Percentiles rank a stretch among this genome's conserved stretches.
These are phyloP conservation scores for Zhuqinia jingwanae DNA, from an alignment of 2,888 invertebrate genomes.

Conservation along the genomic window DNA sequence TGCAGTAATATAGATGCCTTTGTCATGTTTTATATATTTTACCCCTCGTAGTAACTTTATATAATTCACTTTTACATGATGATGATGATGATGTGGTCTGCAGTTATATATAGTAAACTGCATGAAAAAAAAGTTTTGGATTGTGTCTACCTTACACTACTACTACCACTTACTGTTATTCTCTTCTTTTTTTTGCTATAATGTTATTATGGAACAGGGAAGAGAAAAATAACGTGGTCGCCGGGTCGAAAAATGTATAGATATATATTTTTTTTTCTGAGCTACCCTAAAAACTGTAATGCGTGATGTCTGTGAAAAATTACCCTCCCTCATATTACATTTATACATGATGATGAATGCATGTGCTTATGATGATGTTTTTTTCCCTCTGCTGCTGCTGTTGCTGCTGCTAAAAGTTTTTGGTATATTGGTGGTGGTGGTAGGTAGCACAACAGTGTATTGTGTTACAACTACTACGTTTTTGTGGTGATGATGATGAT, in stretches of 20 bases:
- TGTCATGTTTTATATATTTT: not conserved
- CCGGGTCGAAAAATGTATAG: conserved; percentile 44
- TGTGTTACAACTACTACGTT: conserved; percentile 32
- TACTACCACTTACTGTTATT: not conserved
- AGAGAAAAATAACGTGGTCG: conserved; percentile 65
- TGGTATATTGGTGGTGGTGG: too few relatives aligned
- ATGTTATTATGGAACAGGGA: conserved; percentile 7
- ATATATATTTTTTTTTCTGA: conserved; percentile 51
- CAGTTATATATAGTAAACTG: not conserved
- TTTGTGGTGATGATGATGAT: conserved; percentile 58
- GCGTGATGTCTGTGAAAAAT: conserved; percentile 76
- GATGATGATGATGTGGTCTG: too few relatives aligned
- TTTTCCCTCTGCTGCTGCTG: conserved; percentile 44
- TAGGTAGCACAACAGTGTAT: conserved; percentile 26
- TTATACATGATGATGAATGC: conserved; percentile 67
- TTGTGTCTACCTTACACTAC: too few relatives aligned
- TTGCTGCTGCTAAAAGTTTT: too few relatives aligned
- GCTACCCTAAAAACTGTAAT: conserved; percentile 67
- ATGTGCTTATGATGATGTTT: conserved; percentile 66
- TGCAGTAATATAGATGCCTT: not conserved
- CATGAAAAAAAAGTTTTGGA: not conserved
- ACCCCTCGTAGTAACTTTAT: too few relatives aligned
- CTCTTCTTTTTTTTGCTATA: conserved; percentile 30
- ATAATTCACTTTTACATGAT: too few relatives aligned
- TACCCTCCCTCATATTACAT: conserved; percentile 77